Conservation (phyloP, 2,797 vertebrate genomes). For the Ammospiza maritima region DNA sequence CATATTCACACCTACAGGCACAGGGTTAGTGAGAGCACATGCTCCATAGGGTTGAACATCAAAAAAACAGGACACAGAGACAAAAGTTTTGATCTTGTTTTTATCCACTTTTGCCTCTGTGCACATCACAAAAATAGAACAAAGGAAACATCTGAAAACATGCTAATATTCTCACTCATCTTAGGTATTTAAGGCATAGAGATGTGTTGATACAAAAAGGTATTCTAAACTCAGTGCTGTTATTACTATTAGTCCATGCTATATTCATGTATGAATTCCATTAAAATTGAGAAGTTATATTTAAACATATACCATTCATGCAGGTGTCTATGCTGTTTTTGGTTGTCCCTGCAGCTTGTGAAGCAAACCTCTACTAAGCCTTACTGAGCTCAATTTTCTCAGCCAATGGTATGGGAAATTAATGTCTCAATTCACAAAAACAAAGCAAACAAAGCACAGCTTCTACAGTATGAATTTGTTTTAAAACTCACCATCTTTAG, state of each 20-base stretch:
- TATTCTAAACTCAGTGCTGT: not conserved
- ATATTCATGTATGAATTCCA: not conserved
- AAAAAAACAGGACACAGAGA: not conserved
- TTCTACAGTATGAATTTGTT: not conserved
- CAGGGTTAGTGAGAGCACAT: not conserved
- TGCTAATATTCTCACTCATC: not conserved
- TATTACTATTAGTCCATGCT: not conserved
- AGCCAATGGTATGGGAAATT: not conserved
- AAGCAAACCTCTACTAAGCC: not conserved
- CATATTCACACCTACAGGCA: not conserved
- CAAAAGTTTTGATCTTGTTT: not conserved
- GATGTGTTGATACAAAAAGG: not conserved
- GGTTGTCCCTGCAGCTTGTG: not conserved
- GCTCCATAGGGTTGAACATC: not conserved
- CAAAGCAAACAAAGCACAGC: not conserved
- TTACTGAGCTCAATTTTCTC: not conserved
- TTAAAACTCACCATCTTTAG: slow-evolving; percentile 91
- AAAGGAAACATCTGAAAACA: not conserved
- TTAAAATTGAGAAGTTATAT: not conserved
- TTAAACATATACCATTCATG: not conserved
- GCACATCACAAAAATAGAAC: not conserved
- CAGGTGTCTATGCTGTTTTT: not conserved
- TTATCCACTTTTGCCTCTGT: not conserved
- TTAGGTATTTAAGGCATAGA: not conserved
- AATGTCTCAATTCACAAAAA: not conserved